A percentile compares a stretch with the other conserved stretches of the same genome.
Conservation (phyloP, 2,797 vertebrate species). For the Hypotaenidia okinawae region DNA sequence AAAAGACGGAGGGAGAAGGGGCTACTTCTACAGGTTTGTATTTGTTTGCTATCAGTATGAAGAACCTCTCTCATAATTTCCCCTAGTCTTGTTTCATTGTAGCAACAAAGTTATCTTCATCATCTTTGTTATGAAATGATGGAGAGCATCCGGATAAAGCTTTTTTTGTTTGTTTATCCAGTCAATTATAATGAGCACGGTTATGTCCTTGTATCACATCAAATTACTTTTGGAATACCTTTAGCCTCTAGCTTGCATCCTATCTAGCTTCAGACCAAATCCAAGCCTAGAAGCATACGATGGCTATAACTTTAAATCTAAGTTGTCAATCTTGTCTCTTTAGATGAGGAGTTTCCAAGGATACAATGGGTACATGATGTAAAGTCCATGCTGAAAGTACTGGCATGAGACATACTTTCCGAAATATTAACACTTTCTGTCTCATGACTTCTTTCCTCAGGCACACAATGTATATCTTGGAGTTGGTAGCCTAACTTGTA, state of each 20-base stretch:
- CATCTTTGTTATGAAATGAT: background rate
- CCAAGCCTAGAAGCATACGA: background rate
- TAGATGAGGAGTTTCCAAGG: conserved; percentile 57
- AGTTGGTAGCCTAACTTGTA: background rate
- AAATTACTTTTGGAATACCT: background rate
- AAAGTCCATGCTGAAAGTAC: conserved; percentile 45
- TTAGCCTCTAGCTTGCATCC: background rate
- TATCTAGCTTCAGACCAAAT: background rate
- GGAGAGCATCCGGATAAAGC: background rate
- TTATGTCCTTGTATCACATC: background rate
- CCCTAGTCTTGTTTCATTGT: background rate
- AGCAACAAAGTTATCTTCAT: background rate
- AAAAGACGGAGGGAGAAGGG: background rate
- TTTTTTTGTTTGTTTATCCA: background rate
- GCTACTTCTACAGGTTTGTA: background rate
- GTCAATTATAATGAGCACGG: background rate
- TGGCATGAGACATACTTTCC: conserved; percentile 30
- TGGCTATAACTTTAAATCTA: conserved; percentile 47
- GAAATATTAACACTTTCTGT: conserved; percentile 28
- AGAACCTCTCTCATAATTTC: background rate
- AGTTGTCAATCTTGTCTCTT: conserved; percentile 46
- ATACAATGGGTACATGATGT: conserved; percentile 52
- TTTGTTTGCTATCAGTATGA: background rate
- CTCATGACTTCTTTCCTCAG: background rate
- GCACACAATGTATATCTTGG: background rate